phyloP scores from a whole-genome alignment of 2,113 vertebrate genomes.

The Garra rufa region DNA sequence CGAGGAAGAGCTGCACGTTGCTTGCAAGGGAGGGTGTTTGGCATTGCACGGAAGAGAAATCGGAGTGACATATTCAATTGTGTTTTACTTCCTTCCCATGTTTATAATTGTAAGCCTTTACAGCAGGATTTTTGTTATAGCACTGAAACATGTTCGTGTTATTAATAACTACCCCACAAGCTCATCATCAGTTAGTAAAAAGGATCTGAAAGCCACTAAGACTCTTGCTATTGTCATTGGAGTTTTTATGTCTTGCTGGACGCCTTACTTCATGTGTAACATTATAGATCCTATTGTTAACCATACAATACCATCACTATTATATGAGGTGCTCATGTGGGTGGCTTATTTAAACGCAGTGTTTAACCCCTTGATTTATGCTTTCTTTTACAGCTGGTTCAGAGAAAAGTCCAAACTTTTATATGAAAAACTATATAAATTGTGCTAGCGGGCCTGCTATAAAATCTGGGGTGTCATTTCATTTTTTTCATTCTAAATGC shows the following conservation, averaged over 20 bases:
- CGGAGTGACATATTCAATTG: conserved; percentile 70
- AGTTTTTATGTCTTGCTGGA: conserved; percentile 82
- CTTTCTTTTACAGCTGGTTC: conserved; percentile 83
- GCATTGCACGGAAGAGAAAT: conserved; percentile 77
- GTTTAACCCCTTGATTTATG: conserved; percentile 83
- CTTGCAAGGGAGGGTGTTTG: conserved; percentile 73
- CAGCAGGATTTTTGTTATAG: conserved; percentile 47
- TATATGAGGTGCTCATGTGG: conserved; percentile 79
- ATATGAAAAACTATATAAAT: conserved; percentile 61
- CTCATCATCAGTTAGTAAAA: conserved; percentile 57
- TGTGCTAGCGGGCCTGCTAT: neutral
- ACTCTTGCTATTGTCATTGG: conserved; percentile 80
- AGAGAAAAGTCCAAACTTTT: conserved; percentile 75
- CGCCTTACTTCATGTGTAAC: conserved; percentile 81
- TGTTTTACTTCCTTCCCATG: conserved; percentile 77
- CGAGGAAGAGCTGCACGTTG: conserved; percentile 67
- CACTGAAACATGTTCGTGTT: conserved; percentile 61
- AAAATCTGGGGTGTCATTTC: neutral
- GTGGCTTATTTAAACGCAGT: conserved; percentile 84
- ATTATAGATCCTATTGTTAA: conserved; percentile 74
- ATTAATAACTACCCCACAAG: conserved; percentile 56
- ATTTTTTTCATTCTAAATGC: neutral
- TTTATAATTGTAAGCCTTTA: conserved; percentile 51
- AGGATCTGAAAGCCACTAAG: conserved; percentile 80
- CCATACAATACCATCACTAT: conserved; percentile 68